Conservation (phyloP, 2,888 invertebrate species). For the Drosophila kanekoi region DNA sequence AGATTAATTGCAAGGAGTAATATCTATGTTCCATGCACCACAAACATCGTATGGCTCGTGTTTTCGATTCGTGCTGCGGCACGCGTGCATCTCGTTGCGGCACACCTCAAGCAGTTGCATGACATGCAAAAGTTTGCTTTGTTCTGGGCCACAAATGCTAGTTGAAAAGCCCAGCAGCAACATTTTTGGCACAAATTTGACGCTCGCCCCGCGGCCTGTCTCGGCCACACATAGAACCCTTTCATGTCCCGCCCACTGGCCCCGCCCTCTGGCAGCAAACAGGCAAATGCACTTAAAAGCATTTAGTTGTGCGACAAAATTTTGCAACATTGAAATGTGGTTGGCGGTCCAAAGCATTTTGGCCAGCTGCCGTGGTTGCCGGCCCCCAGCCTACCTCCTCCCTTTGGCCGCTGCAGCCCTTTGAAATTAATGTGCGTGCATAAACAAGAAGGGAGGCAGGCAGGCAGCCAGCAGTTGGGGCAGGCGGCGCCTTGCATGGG, state of each 20-base stretch:
- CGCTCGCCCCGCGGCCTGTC: background rate
- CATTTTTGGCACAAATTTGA: conserved; percentile 37
- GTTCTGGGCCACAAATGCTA: conserved; percentile 19
- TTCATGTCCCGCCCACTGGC: background rate
- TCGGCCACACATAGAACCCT: background rate
- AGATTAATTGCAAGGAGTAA: too few relatives aligned
- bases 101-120: conserved; percentile 46
- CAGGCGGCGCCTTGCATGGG: conserved; percentile 7
- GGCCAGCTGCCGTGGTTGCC: conserved; percentile 9
- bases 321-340: conserved; percentile 73
- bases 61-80: background rate
- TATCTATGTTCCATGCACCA: background rate
- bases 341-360: conserved; percentile 49
- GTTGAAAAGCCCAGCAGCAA: conserved; percentile 26
- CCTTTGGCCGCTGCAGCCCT: conserved; percentile 48
- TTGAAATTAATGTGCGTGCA: conserved; percentile 77
- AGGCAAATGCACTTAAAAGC: conserved; percentile 79
- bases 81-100: background rate
- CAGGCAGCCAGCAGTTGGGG: conserved; percentile 22
- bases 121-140: conserved; percentile 32
- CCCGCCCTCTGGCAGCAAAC: conserved; percentile 23
- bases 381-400: background rate
- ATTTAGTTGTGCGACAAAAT: conserved; percentile 78
- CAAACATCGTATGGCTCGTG: background rate
- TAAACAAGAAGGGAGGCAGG: conserved; percentile 54